These are phyloP conservation scores for Macrosiphum euphorbiae DNA, from an alignment of 2,888 invertebrate genomes.

Conservation along the genomic window DNA sequence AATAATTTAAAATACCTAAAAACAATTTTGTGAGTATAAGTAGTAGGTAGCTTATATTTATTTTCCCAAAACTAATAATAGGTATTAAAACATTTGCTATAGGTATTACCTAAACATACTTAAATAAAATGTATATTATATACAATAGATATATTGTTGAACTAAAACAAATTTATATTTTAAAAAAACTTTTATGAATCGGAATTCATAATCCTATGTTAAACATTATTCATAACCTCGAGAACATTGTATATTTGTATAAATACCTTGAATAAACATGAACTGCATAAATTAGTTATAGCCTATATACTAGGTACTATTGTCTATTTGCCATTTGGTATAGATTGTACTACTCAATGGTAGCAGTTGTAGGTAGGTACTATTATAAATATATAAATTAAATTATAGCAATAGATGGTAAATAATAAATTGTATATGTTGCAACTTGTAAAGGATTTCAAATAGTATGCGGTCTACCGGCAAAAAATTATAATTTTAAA, in stretches of 20 bases:
- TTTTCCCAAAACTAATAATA: neutral
- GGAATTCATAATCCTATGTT: neutral
- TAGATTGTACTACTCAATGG: neutral
- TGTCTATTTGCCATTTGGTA: neutral
- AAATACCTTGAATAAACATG: neutral
- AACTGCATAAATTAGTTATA: neutral
- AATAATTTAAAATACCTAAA: neutral
- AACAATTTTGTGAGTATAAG: neutral
- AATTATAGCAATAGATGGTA: neutral
- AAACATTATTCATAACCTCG: neutral
- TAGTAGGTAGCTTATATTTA: neutral
- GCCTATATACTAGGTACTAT: neutral
- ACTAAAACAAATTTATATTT: neutral
- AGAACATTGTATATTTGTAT: neutral
- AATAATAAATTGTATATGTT: neutral
- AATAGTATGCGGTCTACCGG: too few relatives aligned
- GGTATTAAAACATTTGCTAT: neutral
- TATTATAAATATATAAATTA: neutral
- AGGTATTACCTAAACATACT: neutral
- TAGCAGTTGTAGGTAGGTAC: neutral
- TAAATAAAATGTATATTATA: neutral
- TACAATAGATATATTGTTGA: neutral
- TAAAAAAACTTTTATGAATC: neutral
- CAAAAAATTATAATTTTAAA: too few relatives aligned
- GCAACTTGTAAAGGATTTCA: neutral